Conservation (phyloP, 1,140 invertebrate genomes). For the Coenobita brevimanus region DNA sequence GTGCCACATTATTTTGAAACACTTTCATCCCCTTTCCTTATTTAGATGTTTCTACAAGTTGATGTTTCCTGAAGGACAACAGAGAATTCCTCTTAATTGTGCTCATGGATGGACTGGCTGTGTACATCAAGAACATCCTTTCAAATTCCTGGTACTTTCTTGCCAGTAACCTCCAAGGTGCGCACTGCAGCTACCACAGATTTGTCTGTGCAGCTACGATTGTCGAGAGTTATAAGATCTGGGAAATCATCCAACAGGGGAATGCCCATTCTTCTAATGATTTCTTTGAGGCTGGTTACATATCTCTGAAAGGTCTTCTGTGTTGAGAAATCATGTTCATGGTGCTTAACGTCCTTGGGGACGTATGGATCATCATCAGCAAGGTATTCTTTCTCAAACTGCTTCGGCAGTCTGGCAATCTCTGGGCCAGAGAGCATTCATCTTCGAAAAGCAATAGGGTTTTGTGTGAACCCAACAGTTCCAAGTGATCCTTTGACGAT, state of each 20-base stretch:
- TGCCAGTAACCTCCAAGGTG: background rate
- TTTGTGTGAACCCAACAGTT: background rate
- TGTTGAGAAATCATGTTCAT: background rate
- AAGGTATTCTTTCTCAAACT: background rate
- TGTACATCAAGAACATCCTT: background rate
- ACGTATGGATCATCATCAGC: background rate
- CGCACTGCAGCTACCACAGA: background rate
- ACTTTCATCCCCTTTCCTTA: background rate
- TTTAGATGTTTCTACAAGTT: background rate
- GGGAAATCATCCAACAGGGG: no score
- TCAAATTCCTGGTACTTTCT: conserved; percentile 1
- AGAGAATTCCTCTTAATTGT: conserved; percentile 13
- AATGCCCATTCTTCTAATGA: no score
- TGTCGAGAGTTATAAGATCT: no score
- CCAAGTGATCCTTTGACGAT: background rate
- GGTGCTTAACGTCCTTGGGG: background rate
- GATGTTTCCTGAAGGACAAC: background rate
- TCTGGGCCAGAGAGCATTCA: background rate
- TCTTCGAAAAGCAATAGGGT: background rate
- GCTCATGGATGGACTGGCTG: conserved; percentile 1
- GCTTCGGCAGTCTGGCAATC: background rate
- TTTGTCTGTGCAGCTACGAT: no score
- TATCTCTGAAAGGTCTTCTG: no score
- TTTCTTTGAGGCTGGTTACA: no score
- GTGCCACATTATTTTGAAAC: conserved; percentile 30